A percentile compares a stretch with the other conserved stretches of the same genome.
Evolutionary conservation across 2,797 vertebrate genomes (phyloP).

Genomic region (Morelia viridis): DNA sequence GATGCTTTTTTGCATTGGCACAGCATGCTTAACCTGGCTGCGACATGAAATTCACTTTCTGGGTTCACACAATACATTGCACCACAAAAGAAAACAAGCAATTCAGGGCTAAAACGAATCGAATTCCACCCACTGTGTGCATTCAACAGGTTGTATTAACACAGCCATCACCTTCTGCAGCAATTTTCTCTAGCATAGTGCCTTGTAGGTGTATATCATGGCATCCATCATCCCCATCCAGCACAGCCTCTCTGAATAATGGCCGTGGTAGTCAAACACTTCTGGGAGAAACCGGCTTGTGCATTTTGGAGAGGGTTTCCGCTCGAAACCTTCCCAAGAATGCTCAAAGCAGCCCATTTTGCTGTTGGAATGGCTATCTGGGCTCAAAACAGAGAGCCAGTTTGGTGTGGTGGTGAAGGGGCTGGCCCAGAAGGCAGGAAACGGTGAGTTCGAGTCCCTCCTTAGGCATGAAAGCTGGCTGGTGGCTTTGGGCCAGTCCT

Average conservation of each 20-base stretch:
- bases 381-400: neutral
- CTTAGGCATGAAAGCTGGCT: neutral
- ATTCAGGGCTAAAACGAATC: neutral
- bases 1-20: neutral
- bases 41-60: neutral
- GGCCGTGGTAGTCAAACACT: neutral
- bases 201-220: neutral
- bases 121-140: neutral
- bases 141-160: neutral
- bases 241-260: neutral
- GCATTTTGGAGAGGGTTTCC: neutral
- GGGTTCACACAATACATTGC: neutral
- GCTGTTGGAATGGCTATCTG: neutral
- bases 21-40: neutral
- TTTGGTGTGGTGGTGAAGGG: neutral
- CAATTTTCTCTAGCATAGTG: neutral
- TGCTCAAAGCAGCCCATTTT: neutral
- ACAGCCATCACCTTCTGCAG: neutral
- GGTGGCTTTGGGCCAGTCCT: neutral
- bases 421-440: neutral
- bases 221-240: neutral
- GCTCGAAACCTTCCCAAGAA: neutral
- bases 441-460: neutral
- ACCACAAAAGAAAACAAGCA: neutral
- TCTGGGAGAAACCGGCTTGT: neutral